Evolutionary conservation across 2,797 vertebrate genomes (phyloP), one percentile per base, ranked within the genome.

Genomic region (Dendrocincla fuliginosa): DNA sequence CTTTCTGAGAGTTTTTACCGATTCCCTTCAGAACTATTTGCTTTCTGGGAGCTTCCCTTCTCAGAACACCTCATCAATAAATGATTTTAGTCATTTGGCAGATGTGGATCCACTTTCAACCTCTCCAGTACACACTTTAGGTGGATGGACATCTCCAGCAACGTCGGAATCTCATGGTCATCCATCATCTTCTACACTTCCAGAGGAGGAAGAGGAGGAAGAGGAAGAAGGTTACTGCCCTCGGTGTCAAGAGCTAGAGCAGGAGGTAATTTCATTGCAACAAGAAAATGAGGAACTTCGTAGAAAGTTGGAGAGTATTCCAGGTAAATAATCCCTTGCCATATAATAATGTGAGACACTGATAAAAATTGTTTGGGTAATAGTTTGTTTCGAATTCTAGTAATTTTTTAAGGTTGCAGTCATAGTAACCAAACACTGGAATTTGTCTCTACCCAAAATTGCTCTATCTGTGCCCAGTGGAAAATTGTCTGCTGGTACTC

Each of bases 271-370:
- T 95, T 99, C 99, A n/a, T 97, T 99, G 95, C 99, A 99, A 96
- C 99, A 99, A 97, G 99, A 99, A 97, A 99, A 99, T 2, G 99
- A 99, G 97, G 99, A 99, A 91, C 98, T 99, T 61, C 98, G 99
- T 87, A 98, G 99, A 95, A 99, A 99, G 94, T 91, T 99, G 97
- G 99, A 99, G 95, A 99, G 98, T 61, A 97, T 99, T 92, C 99
- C 99, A 99, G 99, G 99, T 99, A 98, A 92, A 79, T 71, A 42
- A 69, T 75, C 33, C 19, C 16, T 37, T 81, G 37, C n/a, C 13
- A 32, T 11, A 6, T 71, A 77, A 78, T 64, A 2, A 32, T 86
- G 59, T 33, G 39, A n/a, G 20, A 71, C 44, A n/a, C 27, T 41
- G 44, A 67, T 69, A 77, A 77, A 90, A 74, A 33, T 24, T 30